These are phyloP conservation scores for Ctenoplectra terminalis DNA, from an alignment of 1,140 invertebrate species.

Conservation along the genomic window DNA sequence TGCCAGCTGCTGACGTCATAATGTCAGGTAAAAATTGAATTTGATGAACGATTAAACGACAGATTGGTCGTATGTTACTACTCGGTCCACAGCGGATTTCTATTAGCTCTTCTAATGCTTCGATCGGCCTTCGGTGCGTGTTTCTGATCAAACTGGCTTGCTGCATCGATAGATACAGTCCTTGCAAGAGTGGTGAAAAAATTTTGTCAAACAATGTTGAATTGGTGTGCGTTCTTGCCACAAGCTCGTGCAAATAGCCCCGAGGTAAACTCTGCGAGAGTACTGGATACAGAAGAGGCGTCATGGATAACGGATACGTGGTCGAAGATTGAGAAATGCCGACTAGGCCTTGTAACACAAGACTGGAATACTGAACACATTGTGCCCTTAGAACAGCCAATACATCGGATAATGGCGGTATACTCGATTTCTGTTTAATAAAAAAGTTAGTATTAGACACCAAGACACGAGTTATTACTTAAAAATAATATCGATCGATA, in stretches of 20 bases:
- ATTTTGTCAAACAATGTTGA: constrained; percentile 85
- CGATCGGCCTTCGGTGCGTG: constrained; percentile 87
- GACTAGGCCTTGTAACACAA: constrained; percentile 85
- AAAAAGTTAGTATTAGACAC: not conserved
- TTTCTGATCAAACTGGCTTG: constrained; percentile 88
- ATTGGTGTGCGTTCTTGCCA: constrained; percentile 84
- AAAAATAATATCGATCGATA: constrained; percentile 11
- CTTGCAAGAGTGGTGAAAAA: constrained; percentile 89
- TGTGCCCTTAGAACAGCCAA: constrained; percentile 85
- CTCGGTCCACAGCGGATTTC: constrained; percentile 86
- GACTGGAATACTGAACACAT: constrained; percentile 85
- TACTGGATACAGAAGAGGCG: constrained; percentile 86
- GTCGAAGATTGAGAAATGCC: constrained; percentile 78
- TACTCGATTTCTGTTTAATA: constrained; percentile 83
- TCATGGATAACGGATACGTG: constrained; percentile 61
- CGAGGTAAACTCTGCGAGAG: constrained; percentile 86
- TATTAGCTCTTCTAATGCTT: constrained; percentile 87
- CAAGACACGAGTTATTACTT: not conserved
- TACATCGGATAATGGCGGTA: constrained; percentile 84
- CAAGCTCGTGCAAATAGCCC: constrained; percentile 87
- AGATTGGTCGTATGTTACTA: constrained; percentile 88
- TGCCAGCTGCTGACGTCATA: constrained; percentile 87
- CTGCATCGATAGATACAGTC: constrained; percentile 87
- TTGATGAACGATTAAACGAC: constrained; percentile 89
- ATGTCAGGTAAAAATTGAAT: constrained; percentile 90